Conservation (phyloP, 2,888 invertebrate species). For the Lochmaea crataegi region DNA sequence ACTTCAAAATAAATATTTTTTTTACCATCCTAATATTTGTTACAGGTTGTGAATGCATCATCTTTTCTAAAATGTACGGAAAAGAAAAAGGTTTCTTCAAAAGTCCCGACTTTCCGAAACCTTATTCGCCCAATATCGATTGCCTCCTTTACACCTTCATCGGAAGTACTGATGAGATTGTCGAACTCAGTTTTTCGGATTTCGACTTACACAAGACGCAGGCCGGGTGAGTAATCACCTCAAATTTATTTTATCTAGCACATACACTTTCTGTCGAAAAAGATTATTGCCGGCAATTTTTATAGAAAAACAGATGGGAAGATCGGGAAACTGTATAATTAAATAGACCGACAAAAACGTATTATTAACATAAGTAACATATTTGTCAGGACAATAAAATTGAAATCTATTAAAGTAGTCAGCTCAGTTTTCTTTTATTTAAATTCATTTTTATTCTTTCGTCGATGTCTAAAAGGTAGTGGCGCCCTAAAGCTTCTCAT, state of each 20-base stretch:
- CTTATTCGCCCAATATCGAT: constrained; percentile 79
- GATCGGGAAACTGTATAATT: neutral
- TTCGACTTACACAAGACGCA: constrained; percentile 79
- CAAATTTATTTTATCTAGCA: constrained; percentile 27
- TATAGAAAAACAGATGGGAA: neutral
- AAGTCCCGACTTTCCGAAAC: constrained; percentile 85
- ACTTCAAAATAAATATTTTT: neutral
- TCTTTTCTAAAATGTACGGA: constrained; percentile 82
- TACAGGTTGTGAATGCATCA: constrained; percentile 86
- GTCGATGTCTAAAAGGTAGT: no score
- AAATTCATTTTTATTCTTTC: no score
- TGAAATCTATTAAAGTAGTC: no score
- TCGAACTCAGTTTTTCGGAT: constrained; percentile 83
- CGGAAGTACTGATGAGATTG: constrained; percentile 82
- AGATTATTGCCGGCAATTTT: constrained; percentile 4
- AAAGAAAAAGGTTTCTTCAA: constrained; percentile 84
- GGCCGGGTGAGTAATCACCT: constrained; percentile 72
- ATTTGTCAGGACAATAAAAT: no score
- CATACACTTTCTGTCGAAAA: neutral
- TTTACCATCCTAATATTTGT: constrained; percentile 45
- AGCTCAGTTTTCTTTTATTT: no score
- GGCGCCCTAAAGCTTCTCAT: no score
- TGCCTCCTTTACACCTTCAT: constrained; percentile 88
- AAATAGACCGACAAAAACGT: neutral
- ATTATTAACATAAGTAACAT: neutral